phyloP scores from a whole-genome alignment of 1,140 invertebrate species.

The Drosophila kanapiae region DNA sequence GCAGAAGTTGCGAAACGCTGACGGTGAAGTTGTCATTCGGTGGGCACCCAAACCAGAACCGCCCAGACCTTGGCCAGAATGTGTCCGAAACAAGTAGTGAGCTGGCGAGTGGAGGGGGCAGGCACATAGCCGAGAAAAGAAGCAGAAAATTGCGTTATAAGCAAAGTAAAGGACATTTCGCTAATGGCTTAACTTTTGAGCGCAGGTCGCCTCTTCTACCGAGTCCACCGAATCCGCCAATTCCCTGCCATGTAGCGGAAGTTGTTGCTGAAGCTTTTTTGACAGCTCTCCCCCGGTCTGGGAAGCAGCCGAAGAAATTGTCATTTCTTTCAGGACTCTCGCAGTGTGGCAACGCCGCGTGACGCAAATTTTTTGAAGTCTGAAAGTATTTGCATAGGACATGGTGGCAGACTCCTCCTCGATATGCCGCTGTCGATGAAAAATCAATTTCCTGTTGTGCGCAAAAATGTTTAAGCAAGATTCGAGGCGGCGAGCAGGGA shows the following conservation, averaged over 20 bases:
- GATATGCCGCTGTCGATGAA: constrained; percentile 66
- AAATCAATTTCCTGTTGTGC: constrained; percentile 80
- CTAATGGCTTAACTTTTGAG: constrained; percentile 82
- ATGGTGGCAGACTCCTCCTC: constrained; percentile 2
- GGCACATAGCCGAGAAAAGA: constrained; percentile 38
- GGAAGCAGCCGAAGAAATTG: constrained; percentile 34
- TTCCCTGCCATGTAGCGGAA: constrained; percentile 64
- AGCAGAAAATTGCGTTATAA: constrained; percentile 80
- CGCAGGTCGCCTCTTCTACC: constrained; percentile 34
- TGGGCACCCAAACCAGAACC: constrained; percentile 30
- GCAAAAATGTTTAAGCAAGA: constrained; percentile 66
- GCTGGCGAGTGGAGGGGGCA: constrained; percentile 1
- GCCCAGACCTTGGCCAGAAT: constrained; percentile 57
- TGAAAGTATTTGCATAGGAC: constrained; percentile 80
- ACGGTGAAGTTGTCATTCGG: constrained; percentile 79
- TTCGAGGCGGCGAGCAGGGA: not conserved
- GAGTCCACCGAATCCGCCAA: constrained; percentile 3
- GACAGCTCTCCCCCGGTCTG: constrained; percentile 60
- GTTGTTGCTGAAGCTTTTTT: constrained; percentile 79
- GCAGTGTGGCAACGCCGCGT: constrained; percentile 72
- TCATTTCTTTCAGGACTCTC: constrained; percentile 54
- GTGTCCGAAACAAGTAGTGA: constrained; percentile 72
- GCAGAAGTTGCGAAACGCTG: constrained; percentile 74
- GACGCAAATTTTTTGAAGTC: constrained; percentile 53
- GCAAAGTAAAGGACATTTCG: constrained; percentile 82